Base-by-base conservation (phyloP, 2,888 invertebrate species). In the Drosophila sordidula region DNA sequence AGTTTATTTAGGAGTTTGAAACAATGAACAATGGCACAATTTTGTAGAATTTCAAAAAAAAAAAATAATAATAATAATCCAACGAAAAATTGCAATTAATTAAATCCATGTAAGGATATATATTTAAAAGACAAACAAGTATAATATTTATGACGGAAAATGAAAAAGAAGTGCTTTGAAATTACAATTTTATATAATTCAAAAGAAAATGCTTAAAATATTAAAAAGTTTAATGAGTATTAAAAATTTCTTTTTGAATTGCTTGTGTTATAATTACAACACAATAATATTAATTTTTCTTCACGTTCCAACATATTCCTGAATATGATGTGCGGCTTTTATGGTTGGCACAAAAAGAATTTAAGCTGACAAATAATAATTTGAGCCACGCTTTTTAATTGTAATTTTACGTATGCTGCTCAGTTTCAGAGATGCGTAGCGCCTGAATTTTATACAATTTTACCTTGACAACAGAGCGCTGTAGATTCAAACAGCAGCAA, bases 351-450 rank as follows among this genome's bases (percentile, higher is more conserved):
- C 16, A 39, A 26, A 25, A 55, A 29, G 12, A 46, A 45, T 14
- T 34, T 26, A 44, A 52, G 22, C 67, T 38, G 54, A 46, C 67
- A 66, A 64, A 41, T 52, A 52, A 66, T 83, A 71, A 78, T 71
- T 80, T 80, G 52, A 45, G 22, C 22, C 29, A 44, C 57, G 57
- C 44, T 64, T 80, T 76, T 78, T 78, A 80, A 76, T 80, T 83
- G 64, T 52, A 42, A 50, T 74, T 51, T 58, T 12, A 22, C 8
- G 22, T n/a, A 54, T 56, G 18, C 41, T 39, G 14, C 22, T 45
- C 34, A 47, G 34, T 51, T 49, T n/a, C 44, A 22, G 22, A 2
- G 49, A 36, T 9, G 52, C 22, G 26, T 34, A 61, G 57, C 41
- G 52, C 44, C 64, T 65, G 77, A 73, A 77, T 68, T 46, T 59